phyloP scores from a whole-genome alignment of 2,888 invertebrate species.

The Cheilosia soror region DNA sequence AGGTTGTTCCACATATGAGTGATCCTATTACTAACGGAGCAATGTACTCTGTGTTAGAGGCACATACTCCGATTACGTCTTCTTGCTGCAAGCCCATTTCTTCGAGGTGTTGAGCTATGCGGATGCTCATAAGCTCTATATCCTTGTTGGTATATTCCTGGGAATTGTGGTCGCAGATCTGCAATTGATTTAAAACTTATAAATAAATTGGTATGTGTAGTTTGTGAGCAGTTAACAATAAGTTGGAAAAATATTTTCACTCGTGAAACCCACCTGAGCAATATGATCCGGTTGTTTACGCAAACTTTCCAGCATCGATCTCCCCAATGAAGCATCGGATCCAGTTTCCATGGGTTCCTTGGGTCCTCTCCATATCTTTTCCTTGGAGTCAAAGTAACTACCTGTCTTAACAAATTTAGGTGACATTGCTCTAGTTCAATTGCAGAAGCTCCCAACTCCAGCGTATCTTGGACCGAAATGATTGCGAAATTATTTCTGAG shows the following conservation, averaged over 20 bases:
- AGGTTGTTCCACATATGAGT: slow-evolving; percentile 20
- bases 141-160: slow-evolving; percentile 80
- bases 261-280: slow-evolving; percentile 6
- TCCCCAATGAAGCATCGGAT: slow-evolving; percentile 31
- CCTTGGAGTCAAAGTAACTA: slow-evolving; percentile 10
- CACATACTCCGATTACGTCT: slow-evolving; percentile 81
- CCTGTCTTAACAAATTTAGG: neutral
- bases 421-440: slow-evolving; percentile 4
- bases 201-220: no score
- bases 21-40: slow-evolving; percentile 80
- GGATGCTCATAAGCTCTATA: slow-evolving; percentile 79
- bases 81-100: slow-evolving; percentile 79
- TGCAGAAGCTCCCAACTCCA: neutral
- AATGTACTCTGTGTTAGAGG: slow-evolving; percentile 79
- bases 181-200: neutral
- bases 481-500: neutral
- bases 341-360: neutral
- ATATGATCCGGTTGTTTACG: slow-evolving; percentile 21
- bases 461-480: neutral
- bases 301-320: slow-evolving; percentile 13
- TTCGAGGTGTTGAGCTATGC: slow-evolving; percentile 80
- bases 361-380: slow-evolving; percentile 36
- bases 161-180: slow-evolving; percentile 81
- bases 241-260: neutral
- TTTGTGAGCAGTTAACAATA: no score